Evolutionary conservation across 2,888 invertebrate species (phyloP).

Genomic region (Ectropis crepuscularia): DNA sequence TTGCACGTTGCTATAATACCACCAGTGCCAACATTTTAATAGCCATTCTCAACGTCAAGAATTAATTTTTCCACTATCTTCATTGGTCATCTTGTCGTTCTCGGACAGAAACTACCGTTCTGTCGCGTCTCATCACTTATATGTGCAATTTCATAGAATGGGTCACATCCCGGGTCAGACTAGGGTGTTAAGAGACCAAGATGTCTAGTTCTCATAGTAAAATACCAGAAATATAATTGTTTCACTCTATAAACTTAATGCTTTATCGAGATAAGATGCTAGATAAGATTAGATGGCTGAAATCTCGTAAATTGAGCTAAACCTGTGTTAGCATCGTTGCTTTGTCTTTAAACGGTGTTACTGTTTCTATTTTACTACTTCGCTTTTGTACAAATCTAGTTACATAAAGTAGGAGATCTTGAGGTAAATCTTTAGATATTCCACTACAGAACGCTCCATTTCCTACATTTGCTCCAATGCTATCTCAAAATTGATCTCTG

Average conservation of each 20-base stretch:
- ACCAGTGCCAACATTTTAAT: slow-evolving; percentile 36
- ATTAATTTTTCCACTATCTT: slow-evolving; percentile 57
- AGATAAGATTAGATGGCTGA: slow-evolving; percentile 28
- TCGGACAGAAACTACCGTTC: slow-evolving; percentile 44
- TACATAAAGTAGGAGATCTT: slow-evolving; percentile 8
- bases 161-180: slow-evolving; percentile 40
- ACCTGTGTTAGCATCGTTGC: slow-evolving; percentile 21
- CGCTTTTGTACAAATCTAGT: slow-evolving; percentile 8
- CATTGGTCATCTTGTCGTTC: slow-evolving; percentile 51
- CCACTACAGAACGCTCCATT: slow-evolving; percentile 41
- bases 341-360: slow-evolving; percentile 20
- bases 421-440: slow-evolving; percentile 21
- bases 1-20: slow-evolving; percentile 11
- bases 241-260: slow-evolving; percentile 21
- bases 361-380: slow-evolving; percentile 9
- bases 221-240: slow-evolving; percentile 30
- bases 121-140: slow-evolving; percentile 27
- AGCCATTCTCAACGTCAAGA: slow-evolving; percentile 43
- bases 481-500: slow-evolving; percentile 53
- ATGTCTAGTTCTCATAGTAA: slow-evolving; percentile 34
- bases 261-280: slow-evolving; percentile 26
- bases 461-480: slow-evolving; percentile 56
- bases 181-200: slow-evolving; percentile 17
- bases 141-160: slow-evolving; percentile 36
- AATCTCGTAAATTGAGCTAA: slow-evolving; percentile 29